Percentiles rank a stretch among this genome's conserved stretches.
Conservation (phyloP, 2,888 invertebrate genomes). For the Tenthredo notha region DNA sequence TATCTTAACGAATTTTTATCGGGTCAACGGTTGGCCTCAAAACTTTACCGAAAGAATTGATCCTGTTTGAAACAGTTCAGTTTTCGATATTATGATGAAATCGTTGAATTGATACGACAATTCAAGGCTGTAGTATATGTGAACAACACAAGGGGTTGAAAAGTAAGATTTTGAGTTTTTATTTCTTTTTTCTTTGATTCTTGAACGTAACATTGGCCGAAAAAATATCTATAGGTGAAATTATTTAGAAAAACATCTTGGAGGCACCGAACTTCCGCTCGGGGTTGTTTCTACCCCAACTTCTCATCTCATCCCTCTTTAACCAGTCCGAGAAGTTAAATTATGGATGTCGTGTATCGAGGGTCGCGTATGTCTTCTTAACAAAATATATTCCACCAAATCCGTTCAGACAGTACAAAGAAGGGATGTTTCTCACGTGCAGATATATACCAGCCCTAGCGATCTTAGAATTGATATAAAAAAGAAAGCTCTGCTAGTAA, state of each 20-base stretch:
- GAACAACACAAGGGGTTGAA: no score
- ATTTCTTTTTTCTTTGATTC: background rate
- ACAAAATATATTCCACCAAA: background rate
- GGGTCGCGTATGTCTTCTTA: conserved; percentile 1
- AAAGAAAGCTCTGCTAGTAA: background rate
- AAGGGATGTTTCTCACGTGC: background rate
- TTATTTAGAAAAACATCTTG: conserved; percentile 30
- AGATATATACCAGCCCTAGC: background rate
- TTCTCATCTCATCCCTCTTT: background rate
- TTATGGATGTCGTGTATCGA: conserved; percentile 43
- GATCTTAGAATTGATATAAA: conserved; percentile 15
- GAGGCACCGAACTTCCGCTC: background rate
- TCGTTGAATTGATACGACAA: no score
- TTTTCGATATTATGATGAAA: background rate
- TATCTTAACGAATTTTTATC: background rate
- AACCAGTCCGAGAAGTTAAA: conserved; percentile 13
- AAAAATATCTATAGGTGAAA: background rate
- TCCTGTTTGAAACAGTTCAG: background rate
- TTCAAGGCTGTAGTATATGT: no score
- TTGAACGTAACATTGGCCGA: background rate
- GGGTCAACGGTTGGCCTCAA: background rate
- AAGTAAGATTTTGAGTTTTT: background rate
- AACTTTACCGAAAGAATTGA: background rate
- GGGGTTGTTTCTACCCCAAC: background rate
- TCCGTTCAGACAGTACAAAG: conserved; percentile 1